phyloP scores from a whole-genome alignment of 2,888 invertebrate genomes.

The Iselma pallidipennis region DNA sequence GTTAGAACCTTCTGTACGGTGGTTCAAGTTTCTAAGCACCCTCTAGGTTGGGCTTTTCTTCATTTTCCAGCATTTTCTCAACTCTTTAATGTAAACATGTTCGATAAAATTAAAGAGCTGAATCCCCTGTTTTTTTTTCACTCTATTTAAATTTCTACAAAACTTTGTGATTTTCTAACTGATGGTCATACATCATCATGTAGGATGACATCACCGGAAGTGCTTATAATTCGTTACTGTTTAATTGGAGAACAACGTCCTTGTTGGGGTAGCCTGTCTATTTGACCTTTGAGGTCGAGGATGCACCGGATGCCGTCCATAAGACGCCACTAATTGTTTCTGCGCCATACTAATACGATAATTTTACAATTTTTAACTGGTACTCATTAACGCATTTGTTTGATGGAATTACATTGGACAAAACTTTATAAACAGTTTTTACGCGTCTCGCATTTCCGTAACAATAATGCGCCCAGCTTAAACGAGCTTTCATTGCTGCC shows the following conservation, averaged over 20 bases:
- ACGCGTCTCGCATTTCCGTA: constrained; percentile 3
- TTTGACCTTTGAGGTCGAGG: constrained; percentile 24
- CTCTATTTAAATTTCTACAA: background rate
- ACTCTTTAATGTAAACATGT: background rate
- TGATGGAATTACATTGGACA: constrained; percentile 7
- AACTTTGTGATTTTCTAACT: constrained; percentile 6
- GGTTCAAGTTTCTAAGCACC: background rate
- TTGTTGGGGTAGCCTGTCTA: background rate
- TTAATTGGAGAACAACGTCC: constrained; percentile 16
- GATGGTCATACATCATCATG: constrained; percentile 8
- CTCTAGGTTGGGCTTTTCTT: background rate
- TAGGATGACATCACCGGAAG: constrained; percentile 25
- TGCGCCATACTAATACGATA: constrained; percentile 13
- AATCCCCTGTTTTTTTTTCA: background rate
- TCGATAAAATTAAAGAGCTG: background rate
- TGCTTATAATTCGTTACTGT: constrained; percentile 15
- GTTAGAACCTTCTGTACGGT: background rate
- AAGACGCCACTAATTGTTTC: constrained; percentile 21
- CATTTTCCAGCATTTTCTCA: background rate
- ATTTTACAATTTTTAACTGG: constrained; percentile 12
- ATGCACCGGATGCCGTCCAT: constrained; percentile 23
- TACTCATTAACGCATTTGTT: constrained; percentile 15
- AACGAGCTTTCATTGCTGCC: constrained; percentile 6
- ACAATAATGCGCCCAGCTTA: background rate
- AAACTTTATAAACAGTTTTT: constrained; percentile 4